phyloP scores from a whole-genome alignment of 2,888 invertebrate genomes.

The Nysson spinosus region DNA sequence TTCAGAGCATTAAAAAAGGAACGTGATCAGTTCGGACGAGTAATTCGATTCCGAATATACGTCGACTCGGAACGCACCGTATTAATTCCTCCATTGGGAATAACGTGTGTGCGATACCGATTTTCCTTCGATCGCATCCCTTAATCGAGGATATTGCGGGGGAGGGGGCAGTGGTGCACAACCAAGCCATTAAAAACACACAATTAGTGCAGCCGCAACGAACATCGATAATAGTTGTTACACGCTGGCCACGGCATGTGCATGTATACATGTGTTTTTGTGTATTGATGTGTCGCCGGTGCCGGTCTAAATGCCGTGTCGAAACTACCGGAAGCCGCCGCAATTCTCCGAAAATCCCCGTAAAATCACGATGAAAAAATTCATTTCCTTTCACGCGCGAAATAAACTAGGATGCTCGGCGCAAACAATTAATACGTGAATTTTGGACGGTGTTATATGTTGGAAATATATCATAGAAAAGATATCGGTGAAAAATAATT shows the following conservation, averaged over 20 bases:
- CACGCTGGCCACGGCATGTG: constrained; percentile 23
- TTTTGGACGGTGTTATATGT: too few species aligned
- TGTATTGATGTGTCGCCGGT: constrained; percentile 1
- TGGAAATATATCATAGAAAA: too few species aligned
- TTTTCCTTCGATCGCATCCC: constrained; percentile 48
- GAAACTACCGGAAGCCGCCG: constrained; percentile 30
- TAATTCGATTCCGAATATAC: too few species aligned
- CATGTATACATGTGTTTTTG: constrained; percentile 32
- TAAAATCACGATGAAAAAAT: constrained; percentile 22
- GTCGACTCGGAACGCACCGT: too few species aligned
- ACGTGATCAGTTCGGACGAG: too few species aligned
- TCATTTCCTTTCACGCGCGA: constrained; percentile 10
- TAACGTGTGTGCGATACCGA: constrained; percentile 11
- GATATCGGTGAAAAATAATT: too few species aligned
- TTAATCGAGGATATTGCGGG: constrained; percentile 62
- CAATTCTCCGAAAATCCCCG: constrained; percentile 33
- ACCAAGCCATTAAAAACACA: constrained; percentile 73
- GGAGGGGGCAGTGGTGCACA: constrained; percentile 59
- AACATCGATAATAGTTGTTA: constrained; percentile 71
- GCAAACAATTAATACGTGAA: too few species aligned
- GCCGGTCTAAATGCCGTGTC: constrained; percentile 22
- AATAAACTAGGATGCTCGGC: neutral
- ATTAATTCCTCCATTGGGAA: too few species aligned
- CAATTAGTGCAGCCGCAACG: constrained; percentile 73
- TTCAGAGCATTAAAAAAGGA: constrained; percentile 16